Evolutionary conservation across 2,113 vertebrate species (phyloP).

Genomic region (Ammodytes marinus): DNA sequence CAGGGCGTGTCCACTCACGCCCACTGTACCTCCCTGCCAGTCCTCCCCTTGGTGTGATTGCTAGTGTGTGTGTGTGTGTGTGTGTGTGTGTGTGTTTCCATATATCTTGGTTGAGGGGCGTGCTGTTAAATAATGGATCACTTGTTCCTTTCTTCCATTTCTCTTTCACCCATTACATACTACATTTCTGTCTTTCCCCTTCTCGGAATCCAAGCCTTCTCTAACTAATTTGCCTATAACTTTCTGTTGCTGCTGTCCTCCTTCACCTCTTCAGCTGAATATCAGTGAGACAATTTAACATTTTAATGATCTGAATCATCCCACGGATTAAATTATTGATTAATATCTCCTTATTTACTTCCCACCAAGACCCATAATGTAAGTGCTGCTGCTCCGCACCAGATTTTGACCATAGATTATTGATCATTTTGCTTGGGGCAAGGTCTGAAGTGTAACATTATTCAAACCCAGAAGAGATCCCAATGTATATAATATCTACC

Average conservation of each 20-base stretch:
- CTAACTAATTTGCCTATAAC: neutral
- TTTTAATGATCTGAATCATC: neutral
- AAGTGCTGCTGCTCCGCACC: neutral
- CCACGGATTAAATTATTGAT: neutral
- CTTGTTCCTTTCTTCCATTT: constrained; percentile 5
- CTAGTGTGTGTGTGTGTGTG: neutral
- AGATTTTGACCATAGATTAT: neutral
- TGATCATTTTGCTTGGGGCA: neutral
- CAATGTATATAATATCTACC: neutral
- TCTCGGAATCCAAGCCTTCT: neutral
- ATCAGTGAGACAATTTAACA: neutral
- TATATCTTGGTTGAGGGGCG: neutral
- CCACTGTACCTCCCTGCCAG: neutral
- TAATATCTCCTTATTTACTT: neutral
- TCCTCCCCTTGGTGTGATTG: neutral
- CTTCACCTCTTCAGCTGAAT: neutral
- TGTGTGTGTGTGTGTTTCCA: neutral
- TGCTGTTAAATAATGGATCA: constrained; percentile 41
- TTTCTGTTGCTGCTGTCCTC: neutral
- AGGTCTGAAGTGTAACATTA: neutral
- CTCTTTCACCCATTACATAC: neutral
- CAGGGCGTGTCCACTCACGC: constrained; percentile 35
- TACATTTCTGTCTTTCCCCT: neutral
- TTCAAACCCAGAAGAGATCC: neutral
- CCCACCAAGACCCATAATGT: neutral